These are phyloP conservation scores for Oncorhynchus mykiss DNA, from an alignment of 2,113 vertebrate genomes.

Conservation along the genomic window DNA sequence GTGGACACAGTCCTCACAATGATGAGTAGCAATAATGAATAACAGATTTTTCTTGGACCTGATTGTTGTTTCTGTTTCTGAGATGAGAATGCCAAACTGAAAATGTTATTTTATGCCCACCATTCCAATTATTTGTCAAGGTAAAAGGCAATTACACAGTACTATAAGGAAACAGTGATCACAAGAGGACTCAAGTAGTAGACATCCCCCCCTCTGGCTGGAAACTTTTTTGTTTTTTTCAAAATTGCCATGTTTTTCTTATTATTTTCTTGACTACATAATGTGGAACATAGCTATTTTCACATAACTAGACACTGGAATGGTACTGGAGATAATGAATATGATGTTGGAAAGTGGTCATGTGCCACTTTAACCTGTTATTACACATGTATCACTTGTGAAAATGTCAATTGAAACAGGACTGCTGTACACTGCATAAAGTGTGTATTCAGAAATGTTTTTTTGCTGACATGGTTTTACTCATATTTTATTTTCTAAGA, in stretches of 20 bases:
- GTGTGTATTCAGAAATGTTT: not conserved
- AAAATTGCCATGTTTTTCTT: too few relatives aligned
- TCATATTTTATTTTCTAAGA: not conserved
- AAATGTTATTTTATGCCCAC: not conserved
- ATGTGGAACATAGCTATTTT: too few relatives aligned
- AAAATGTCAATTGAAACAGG: not conserved
- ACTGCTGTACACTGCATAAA: not conserved
- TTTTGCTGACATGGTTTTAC: not conserved
- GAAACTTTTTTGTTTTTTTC: too few relatives aligned
- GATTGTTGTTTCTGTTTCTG: not conserved
- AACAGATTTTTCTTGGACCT: not conserved
- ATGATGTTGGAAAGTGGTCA: not conserved
- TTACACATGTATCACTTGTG: not conserved
- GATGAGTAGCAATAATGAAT: not conserved
- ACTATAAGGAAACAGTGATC: not conserved
- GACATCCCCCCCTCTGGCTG: too few relatives aligned
- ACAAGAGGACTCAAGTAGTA: not conserved
- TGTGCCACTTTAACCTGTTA: not conserved
- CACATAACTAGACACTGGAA: not conserved
- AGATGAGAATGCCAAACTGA: not conserved
- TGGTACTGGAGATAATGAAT: not conserved
- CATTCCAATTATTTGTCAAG: not conserved
- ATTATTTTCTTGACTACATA: too few relatives aligned
- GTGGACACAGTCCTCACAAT: conserved; percentile 16
- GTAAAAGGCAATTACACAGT: not conserved